Percentiles rank a stretch among this genome's conserved stretches.
These are phyloP conservation scores for Geodia barretti DNA, from an alignment of 37 sponge, comb jelly and placozoan species.

Conservation along the genomic window DNA sequence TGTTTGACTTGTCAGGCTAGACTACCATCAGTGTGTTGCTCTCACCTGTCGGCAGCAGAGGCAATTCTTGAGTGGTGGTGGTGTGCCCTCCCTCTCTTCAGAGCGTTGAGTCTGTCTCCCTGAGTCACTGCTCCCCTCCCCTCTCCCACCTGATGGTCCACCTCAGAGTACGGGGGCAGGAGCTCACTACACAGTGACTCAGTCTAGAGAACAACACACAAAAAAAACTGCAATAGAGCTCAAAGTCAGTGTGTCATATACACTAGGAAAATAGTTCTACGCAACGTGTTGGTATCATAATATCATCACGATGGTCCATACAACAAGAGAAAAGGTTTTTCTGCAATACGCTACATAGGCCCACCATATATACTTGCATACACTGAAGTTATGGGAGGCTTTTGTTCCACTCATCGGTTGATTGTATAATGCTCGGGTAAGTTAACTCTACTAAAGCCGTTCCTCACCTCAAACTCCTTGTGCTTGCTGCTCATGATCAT, in stretches of 20 bases:
- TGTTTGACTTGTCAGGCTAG: too few species aligned
- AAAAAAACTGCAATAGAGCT: too few species aligned
- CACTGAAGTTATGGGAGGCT: background rate
- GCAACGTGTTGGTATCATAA: too few species aligned
- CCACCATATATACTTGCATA: too few species aligned
- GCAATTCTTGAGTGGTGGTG: constrained; percentile 1
- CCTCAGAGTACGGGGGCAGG: constrained; percentile 20
- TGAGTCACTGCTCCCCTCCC: constrained; percentile 1
- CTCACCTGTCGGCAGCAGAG: constrained; percentile 7
- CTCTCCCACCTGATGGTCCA: background rate
- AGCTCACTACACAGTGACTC: too few species aligned
- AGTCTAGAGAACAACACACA: background rate
- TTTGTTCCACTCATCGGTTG: background rate
- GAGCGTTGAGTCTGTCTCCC: constrained; percentile 29
- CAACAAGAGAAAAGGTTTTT: too few species aligned
- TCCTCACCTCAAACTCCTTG: constrained; percentile 2
- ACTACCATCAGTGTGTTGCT: too few species aligned
- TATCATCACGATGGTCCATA: too few species aligned
- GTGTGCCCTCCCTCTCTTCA: constrained; percentile 14
- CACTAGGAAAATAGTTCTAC: too few species aligned
- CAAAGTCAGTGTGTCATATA: too few species aligned
- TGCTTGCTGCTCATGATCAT: constrained; percentile 26
- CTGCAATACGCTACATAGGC: too few species aligned
- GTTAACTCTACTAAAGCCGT: background rate
- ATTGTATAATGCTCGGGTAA: too few species aligned